Evolutionary conservation across 1,140 invertebrate genomes (phyloP).

Genomic region (Ectropis grisescens): DNA sequence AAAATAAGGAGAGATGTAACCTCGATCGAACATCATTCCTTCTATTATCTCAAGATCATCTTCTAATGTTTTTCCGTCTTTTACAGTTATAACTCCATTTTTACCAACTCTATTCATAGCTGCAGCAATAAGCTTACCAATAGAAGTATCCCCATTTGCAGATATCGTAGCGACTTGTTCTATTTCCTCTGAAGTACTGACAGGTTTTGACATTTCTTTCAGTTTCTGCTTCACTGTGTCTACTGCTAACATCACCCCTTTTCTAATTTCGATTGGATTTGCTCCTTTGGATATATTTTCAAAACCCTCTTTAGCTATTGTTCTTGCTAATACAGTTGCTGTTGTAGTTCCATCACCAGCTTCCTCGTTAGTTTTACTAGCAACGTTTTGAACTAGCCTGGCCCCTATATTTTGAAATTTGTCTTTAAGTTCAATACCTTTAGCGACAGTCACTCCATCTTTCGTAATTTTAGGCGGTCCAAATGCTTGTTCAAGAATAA

Average conservation of each 20-base stretch:
- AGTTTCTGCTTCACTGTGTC: slow-evolving; percentile 85
- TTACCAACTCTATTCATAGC: slow-evolving; percentile 95
- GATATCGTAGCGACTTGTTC: slow-evolving; percentile 97
- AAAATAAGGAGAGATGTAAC: slow-evolving; percentile 97
- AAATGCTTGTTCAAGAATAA: slow-evolving; percentile 95
- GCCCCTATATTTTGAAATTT: slow-evolving; percentile 97
- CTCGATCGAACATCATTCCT: slow-evolving; percentile 96
- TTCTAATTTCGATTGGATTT: slow-evolving; percentile 93
- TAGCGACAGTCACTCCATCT: slow-evolving; percentile 97
- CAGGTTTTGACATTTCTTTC: slow-evolving; percentile 84
- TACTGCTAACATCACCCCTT: slow-evolving; percentile 91
- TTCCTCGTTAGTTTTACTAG: slow-evolving; percentile 96
- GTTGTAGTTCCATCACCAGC: slow-evolving; percentile 74
- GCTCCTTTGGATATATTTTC: slow-evolving; percentile 93
- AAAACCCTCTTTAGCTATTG: slow-evolving; percentile 95
- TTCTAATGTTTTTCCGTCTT: slow-evolving; percentile 92
- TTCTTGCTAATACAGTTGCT: slow-evolving; percentile 87
- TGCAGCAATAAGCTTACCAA: slow-evolving; percentile 89
- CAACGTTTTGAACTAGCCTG: slow-evolving; percentile 94
- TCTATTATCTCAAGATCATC: slow-evolving; percentile 94
- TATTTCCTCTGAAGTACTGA: slow-evolving; percentile 94
- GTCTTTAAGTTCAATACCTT: slow-evolving; percentile 92
- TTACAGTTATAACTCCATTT: slow-evolving; percentile 95
- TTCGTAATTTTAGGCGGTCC: slow-evolving; percentile 98
- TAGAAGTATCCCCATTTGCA: slow-evolving; percentile 89